phyloP scores from a whole-genome alignment of 1,140 invertebrate genomes.

The Platorchestia sp. region DNA sequence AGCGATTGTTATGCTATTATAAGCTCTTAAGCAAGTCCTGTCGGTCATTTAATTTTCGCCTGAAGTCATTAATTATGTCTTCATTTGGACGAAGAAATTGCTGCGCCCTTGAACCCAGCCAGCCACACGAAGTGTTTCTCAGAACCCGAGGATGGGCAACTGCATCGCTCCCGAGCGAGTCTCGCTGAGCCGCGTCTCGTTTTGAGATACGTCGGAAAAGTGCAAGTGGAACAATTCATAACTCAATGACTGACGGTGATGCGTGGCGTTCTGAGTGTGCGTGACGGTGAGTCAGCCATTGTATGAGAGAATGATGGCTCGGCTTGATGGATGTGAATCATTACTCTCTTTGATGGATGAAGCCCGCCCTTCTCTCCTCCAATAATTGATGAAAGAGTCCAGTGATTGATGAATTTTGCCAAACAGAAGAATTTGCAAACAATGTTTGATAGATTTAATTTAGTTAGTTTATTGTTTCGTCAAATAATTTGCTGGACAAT shows the following conservation, averaged over 20 bases:
- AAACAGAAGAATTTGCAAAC: conserved; percentile 13
- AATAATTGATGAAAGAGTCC: conserved; percentile 32
- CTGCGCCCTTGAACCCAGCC: too few species aligned
- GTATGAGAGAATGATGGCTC: not conserved
- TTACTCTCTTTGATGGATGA: conserved; percentile 8
- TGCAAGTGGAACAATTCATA: not conserved
- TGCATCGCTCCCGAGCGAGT: not conserved
- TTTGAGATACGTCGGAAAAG: not conserved
- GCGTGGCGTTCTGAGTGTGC: not conserved
- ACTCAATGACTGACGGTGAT: not conserved
- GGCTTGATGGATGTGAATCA: not conserved
- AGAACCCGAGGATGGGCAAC: too few species aligned
- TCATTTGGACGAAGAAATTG: too few species aligned
- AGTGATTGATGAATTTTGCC: conserved; percentile 17
- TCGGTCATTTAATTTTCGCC: too few species aligned
- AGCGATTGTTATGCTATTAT: too few species aligned
- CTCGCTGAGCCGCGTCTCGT: not conserved
- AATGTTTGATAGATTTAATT: not conserved
- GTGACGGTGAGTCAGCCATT: not conserved
- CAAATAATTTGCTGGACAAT: not conserved
- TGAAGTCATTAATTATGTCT: too few species aligned
- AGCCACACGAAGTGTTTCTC: too few species aligned
- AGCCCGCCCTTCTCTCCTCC: not conserved
- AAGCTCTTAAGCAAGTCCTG: too few species aligned
- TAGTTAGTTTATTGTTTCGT: not conserved